Evolutionary conservation across 2,797 vertebrate genomes (phyloP).

Genomic region (Danionella dracula): DNA sequence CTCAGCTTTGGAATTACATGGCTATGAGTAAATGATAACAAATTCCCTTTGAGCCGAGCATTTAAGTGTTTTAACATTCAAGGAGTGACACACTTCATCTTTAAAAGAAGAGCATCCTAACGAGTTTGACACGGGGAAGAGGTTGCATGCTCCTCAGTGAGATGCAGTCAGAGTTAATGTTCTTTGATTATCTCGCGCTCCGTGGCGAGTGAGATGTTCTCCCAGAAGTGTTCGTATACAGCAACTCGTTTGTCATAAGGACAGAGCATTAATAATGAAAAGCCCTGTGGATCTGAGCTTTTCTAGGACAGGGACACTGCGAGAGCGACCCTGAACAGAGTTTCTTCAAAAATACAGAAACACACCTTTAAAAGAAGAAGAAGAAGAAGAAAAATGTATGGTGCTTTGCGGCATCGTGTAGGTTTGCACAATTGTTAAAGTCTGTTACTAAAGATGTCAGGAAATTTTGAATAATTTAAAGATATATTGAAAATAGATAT

Average conservation of each 20-base stretch:
- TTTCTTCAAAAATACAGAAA: slow-evolving; percentile 15
- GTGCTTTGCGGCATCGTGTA: neutral
- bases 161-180: slow-evolving; percentile 25
- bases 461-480: too few relatives aligned
- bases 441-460: too few relatives aligned
- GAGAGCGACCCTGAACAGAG: slow-evolving; percentile 45
- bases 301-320: slow-evolving; percentile 56
- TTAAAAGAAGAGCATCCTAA: slow-evolving; percentile 2
- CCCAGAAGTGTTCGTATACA: slow-evolving; percentile 55
- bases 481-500: too few relatives aligned
- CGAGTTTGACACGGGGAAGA: neutral
- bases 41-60: neutral
- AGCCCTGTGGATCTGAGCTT: slow-evolving; percentile 42
- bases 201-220: slow-evolving; percentile 31
- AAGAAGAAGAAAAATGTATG: neutral
- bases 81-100: neutral
- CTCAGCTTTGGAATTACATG: neutral
- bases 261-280: slow-evolving; percentile 52
- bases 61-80: neutral
- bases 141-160: neutral
- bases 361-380: neutral
- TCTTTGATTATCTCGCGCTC: slow-evolving; percentile 33
- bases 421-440: neutral
- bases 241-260: slow-evolving; percentile 51
- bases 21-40: neutral